phyloP scores from a whole-genome alignment of 2,113 vertebrate genomes.

The Labrus mixtus region DNA sequence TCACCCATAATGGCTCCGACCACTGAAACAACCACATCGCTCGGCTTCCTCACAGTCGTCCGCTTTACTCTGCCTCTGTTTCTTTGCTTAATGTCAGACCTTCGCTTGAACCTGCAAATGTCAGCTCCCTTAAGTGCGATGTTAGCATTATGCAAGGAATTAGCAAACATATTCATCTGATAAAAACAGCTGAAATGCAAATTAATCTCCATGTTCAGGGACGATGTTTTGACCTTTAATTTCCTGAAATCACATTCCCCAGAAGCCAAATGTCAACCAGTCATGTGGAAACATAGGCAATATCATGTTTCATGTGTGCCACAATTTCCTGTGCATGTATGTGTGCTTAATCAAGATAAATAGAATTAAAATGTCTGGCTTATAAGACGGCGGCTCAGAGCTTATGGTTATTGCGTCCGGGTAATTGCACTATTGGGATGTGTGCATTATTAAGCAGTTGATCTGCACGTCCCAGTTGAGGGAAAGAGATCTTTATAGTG shows the following conservation, averaged over 20 bases:
- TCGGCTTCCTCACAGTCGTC: not conserved
- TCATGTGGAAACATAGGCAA: not conserved
- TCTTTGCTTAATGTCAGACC: not conserved
- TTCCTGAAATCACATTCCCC: not conserved
- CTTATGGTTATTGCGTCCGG: not conserved
- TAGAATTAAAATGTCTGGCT: conserved; percentile 2
- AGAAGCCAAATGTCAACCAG: not conserved
- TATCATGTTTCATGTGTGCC: not conserved
- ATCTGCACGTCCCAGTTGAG: not conserved
- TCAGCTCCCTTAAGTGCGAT: not conserved
- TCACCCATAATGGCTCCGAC: not conserved
- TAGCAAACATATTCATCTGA: not conserved
- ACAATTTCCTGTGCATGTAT: not conserved
- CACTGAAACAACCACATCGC: not conserved
- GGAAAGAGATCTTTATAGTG: not conserved
- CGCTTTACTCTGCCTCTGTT: not conserved
- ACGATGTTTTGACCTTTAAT: conserved; percentile 1
- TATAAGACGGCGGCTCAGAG: not conserved
- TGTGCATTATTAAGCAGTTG: conserved; percentile 15
- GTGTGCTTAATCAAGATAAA: not conserved
- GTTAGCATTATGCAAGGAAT: not conserved
- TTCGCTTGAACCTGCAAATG: conserved; percentile 1
- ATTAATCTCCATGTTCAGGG: not conserved
- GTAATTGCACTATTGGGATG: conserved; percentile 9
- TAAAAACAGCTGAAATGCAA: not conserved